Conservation (phyloP, 2,888 invertebrate genomes). For the Eutolmus rufibarbis region DNA sequence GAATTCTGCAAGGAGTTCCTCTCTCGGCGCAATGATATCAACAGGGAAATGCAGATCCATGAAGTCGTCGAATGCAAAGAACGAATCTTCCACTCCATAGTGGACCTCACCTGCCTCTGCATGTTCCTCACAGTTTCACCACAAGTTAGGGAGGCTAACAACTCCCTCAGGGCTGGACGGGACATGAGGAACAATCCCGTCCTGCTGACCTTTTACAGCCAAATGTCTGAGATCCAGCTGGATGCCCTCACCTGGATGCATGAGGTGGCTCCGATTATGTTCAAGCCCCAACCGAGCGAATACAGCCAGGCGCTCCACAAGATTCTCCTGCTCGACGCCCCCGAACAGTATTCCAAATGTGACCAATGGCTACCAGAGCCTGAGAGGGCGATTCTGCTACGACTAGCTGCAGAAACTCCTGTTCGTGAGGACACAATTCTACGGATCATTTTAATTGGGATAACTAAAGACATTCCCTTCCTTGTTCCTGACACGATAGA, state of each 20-base stretch:
- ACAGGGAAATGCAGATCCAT: constrained; percentile 68
- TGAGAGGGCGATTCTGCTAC: constrained; percentile 79
- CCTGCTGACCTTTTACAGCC: constrained; percentile 58
- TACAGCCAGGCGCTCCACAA: constrained; percentile 81
- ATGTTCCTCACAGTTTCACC: constrained; percentile 81
- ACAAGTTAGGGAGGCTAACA: constrained; percentile 73
- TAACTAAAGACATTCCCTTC: constrained; percentile 77
- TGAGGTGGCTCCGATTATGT: constrained; percentile 77
- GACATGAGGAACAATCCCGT: constrained; percentile 58
- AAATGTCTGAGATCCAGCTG: constrained; percentile 76
- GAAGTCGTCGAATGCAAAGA: constrained; percentile 80
- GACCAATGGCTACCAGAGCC: constrained; percentile 93
- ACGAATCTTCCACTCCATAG: constrained; percentile 81
- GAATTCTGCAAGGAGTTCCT: constrained; percentile 82
- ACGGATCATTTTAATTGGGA: constrained; percentile 81
- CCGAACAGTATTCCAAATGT: constrained; percentile 81
- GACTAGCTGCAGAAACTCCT: constrained; percentile 88
- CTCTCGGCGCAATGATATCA: constrained; percentile 67
- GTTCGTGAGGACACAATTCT: constrained; percentile 85
- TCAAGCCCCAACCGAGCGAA: constrained; percentile 74
- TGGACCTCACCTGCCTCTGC: constrained; percentile 85
- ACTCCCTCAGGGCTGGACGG: constrained; percentile 65
- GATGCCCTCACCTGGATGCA: constrained; percentile 90
- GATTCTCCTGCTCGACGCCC: constrained; percentile 77
- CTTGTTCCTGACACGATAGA: constrained; percentile 85